These are phyloP conservation scores for Molossus molossus DNA, from an alignment of 2,797 vertebrate genomes.

Conservation along the genomic window DNA sequence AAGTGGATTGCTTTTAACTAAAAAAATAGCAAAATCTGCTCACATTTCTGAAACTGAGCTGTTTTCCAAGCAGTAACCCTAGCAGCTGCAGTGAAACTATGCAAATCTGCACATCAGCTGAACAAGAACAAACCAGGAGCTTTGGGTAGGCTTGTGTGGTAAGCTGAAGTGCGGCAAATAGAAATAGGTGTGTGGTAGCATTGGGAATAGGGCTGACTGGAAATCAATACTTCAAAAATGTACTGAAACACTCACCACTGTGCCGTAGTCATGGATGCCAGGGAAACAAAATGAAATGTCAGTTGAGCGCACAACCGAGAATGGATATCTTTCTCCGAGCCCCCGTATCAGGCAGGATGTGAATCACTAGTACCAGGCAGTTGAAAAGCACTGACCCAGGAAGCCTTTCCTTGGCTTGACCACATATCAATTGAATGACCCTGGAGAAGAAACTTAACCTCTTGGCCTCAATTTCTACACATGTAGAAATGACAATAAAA, in stretches of 20 bases:
- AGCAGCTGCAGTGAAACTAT: neutral
- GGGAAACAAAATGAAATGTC: conserved; percentile 71
- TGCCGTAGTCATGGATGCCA: neutral
- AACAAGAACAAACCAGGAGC: neutral
- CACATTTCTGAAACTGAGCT: conserved; percentile 23
- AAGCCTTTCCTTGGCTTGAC: neutral
- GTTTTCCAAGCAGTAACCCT: neutral
- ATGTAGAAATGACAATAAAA: conserved; percentile 20
- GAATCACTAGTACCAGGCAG: neutral
- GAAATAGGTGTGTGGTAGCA: neutral
- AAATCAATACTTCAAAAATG: conserved; percentile 59
- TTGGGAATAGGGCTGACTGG: conserved; percentile 33
- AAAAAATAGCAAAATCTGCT: neutral
- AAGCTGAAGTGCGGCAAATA: conserved; percentile 15
- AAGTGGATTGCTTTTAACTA: neutral
- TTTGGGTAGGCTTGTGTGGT: rapidly evolving
- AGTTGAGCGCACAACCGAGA: neutral
- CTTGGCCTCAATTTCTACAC: neutral
- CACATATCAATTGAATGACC: neutral
- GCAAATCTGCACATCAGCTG: neutral
- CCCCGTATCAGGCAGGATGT: neutral
- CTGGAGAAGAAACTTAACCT: neutral
- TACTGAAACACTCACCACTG: conserved; percentile 1
- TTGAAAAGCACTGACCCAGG: neutral
- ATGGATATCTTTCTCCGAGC: conserved; percentile 1